Evolutionary conservation across 2,113 vertebrate genomes (phyloP).

Genomic region (Struthio camelus): DNA sequence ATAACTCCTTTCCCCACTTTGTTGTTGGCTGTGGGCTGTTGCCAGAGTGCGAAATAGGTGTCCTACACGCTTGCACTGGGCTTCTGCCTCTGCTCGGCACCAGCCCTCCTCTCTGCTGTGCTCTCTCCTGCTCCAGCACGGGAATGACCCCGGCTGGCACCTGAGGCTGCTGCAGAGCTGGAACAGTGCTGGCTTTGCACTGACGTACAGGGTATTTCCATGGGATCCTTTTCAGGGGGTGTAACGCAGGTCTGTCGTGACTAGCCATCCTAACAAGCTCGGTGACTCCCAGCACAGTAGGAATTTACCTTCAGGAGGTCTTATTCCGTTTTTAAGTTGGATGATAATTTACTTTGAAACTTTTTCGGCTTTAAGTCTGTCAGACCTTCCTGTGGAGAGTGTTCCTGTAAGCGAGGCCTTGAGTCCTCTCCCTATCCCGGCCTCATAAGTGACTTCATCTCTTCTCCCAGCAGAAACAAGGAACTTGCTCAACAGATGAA

Average conservation of each 20-base stretch:
- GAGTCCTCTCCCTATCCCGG: neutral
- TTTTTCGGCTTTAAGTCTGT: neutral
- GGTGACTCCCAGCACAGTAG: neutral
- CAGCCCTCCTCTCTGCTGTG: neutral
- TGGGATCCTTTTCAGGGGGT: too few relatives aligned
- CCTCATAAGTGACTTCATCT: neutral
- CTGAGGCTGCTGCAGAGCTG: neutral
- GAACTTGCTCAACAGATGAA: neutral
- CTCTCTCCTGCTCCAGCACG: neutral
- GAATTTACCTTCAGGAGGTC: neutral
- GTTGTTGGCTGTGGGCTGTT: accelerated
- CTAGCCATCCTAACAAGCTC: neutral
- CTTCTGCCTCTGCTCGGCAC: neutral
- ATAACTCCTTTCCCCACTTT: accelerated
- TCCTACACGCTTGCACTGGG: neutral
- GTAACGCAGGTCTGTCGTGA: neutral
- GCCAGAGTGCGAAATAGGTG: neutral
- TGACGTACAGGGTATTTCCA: neutral
- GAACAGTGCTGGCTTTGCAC: neutral
- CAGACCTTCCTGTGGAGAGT: neutral
- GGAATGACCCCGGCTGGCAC: neutral
- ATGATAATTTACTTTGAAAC: neutral
- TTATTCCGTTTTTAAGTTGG: neutral
- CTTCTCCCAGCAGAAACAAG: neutral
- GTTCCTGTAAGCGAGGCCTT: neutral